Base-by-base conservation (phyloP, 2,888 invertebrate genomes). In the Limnephilus lunatus region DNA sequence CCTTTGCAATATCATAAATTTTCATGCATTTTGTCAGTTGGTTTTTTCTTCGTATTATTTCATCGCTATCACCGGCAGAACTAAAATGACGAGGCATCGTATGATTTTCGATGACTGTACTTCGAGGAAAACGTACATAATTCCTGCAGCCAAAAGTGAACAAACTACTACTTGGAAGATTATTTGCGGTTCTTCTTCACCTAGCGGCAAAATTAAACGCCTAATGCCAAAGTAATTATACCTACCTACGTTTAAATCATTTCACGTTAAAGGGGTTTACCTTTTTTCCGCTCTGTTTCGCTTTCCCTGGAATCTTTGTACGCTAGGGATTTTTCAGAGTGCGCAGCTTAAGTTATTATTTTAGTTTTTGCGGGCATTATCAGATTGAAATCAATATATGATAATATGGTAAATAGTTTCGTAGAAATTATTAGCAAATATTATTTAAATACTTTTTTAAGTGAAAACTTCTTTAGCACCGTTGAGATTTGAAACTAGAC, bases 111-210 rank as follows among this genome's bases (percentile, higher is more conserved):
- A 80, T 86, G 91, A 91, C 91, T 91, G 39, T 31, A 25, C 81
- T 91, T 87, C 91, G 44, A 48, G 48, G 91, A 91, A 91, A 91
- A 53, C 35, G 44, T 81, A 80, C 48, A 85, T 90, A 53, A 44
- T 86, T 48, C 90, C 19, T 48, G 32, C 83, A 31, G 83, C 81
- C 68, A 35, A 83, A 44, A 39, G n/a, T 90, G 90, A 90, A 48
- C 35, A 81, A 91, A 12, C n/a, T 35, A 81, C 1, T 91, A 91
- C 91, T 35, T 19, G 44, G 91, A 91, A 91, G 31, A 31, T 30
- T 86, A 91, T 91, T 86, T 81, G 86, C 86, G 91, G 91, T 81
- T 85, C 81, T n/a, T 80, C 86, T 80, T 32, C 31, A 44, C 68
- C 68, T 68, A 68, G 68, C 68, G n/a, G 25, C 14, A 44, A 81